Evolutionary conservation across 2,888 invertebrate genomes (phyloP).

Genomic region (Hirtodrosophila confusa): DNA sequence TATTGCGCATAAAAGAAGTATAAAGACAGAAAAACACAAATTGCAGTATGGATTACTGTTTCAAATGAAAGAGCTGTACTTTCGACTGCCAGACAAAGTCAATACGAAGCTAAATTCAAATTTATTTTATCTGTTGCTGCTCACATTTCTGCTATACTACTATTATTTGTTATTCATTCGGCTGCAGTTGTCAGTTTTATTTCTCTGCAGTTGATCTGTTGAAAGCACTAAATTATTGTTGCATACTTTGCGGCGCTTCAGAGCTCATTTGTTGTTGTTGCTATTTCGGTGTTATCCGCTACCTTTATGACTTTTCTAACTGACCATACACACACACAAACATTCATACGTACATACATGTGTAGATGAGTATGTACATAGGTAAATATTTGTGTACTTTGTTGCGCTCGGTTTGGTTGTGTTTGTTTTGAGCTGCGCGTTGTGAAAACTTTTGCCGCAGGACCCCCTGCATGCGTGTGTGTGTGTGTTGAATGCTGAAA

Average conservation of each 20-base stretch:
- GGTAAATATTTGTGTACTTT: constrained; percentile 76
- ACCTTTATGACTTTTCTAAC: constrained; percentile 40
- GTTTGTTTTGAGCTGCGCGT: constrained; percentile 60
- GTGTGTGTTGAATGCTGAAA: constrained; percentile 54
- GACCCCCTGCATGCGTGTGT: constrained; percentile 36
- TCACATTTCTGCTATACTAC: too few relatives aligned
- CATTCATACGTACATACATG: neutral
- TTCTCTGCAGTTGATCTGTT: too few relatives aligned
- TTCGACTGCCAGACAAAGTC: too few relatives aligned
- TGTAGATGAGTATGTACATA: constrained; percentile 30
- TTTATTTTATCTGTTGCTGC: too few relatives aligned
- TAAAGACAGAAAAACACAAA: too few relatives aligned
- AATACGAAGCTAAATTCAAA: too few relatives aligned
- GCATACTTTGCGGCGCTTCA: constrained; percentile 21
- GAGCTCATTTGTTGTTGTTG: constrained; percentile 1
- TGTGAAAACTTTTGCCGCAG: constrained; percentile 66
- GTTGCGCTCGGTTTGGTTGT: constrained; percentile 77
- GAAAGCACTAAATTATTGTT: constrained; percentile 11
- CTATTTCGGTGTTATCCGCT: constrained; percentile 14
- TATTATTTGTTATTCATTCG: constrained; percentile 1
- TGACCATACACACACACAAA: constrained; percentile 37
- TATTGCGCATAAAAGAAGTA: too few relatives aligned
- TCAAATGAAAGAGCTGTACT: neutral
- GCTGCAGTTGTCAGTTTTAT: neutral
- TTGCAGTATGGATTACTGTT: neutral